phyloP scores from a whole-genome alignment of 2,888 invertebrate species.

The Eristalinus aeneus region DNA sequence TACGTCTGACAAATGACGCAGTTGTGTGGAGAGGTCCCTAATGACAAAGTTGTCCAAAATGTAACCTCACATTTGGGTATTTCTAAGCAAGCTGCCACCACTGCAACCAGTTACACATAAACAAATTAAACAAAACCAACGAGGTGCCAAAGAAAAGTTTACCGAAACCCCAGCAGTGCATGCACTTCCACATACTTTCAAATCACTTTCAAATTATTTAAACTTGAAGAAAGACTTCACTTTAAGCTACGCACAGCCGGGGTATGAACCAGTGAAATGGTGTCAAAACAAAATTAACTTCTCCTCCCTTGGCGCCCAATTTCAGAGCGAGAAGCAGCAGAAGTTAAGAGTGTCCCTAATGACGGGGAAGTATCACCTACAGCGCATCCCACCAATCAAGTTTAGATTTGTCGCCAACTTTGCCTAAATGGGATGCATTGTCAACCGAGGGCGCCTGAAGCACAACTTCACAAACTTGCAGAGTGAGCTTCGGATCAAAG shows the following conservation, averaged over 20 bases:
- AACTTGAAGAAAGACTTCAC: neutral
- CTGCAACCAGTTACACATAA: neutral
- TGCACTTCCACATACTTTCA: neutral
- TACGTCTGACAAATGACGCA: too few relatives aligned
- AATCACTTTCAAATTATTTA: neutral
- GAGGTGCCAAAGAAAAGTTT: neutral
- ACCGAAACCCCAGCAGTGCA: neutral
- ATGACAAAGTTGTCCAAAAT: neutral
- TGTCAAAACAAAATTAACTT: conserved; percentile 1
- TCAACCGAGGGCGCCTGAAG: neutral
- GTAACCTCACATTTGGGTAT: neutral
- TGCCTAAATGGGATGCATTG: conserved; percentile 12
- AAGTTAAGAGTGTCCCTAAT: neutral
- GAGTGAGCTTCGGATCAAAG: conserved; percentile 18
- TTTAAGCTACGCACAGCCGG: neutral
- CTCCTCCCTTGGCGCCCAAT: neutral
- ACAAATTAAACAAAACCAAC: neutral
- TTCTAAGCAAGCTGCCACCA: neutral
- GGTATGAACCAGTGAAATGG: neutral
- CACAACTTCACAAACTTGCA: conserved; percentile 2
- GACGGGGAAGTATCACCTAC: conserved; percentile 3
- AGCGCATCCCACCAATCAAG: neutral
- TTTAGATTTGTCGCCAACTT: neutral
- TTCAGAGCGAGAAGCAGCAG: neutral
- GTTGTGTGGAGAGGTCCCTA: too few relatives aligned